phyloP scores from a whole-genome alignment of 1,140 invertebrate genomes.

The Bombus pyrosoma region DNA sequence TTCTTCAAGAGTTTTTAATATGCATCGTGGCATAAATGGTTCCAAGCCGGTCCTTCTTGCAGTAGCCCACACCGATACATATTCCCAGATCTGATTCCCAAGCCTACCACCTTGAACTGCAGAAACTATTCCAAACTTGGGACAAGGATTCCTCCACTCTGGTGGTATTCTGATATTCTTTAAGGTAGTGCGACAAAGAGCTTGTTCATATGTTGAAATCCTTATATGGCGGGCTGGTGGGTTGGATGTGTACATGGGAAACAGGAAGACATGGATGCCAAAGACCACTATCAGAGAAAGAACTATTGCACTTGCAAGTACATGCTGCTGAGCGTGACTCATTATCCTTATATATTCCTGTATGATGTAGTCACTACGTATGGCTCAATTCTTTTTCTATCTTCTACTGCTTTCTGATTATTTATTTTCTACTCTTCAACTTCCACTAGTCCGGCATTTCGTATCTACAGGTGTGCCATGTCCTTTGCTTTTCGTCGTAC shows the following conservation, averaged over 20 bases:
- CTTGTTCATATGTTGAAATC: slow-evolving; percentile 83
- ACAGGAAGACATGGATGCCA: slow-evolving; percentile 85
- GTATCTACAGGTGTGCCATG: slow-evolving; percentile 78
- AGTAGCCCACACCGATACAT: slow-evolving; percentile 85
- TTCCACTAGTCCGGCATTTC: slow-evolving; percentile 78
- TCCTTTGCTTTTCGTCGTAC: slow-evolving; percentile 78
- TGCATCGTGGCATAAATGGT: slow-evolving; percentile 84
- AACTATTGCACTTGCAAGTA: slow-evolving; percentile 84
- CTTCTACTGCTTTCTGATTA: slow-evolving; percentile 57
- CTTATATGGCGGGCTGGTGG: slow-evolving; percentile 75
- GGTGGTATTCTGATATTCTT: slow-evolving; percentile 75
- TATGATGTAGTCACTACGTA: slow-evolving; percentile 48
- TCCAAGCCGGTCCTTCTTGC: slow-evolving; percentile 84
- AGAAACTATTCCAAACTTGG: slow-evolving; percentile 84
- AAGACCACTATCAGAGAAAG: slow-evolving; percentile 84
- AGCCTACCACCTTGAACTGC: slow-evolving; percentile 84
- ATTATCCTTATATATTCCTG: slow-evolving; percentile 68
- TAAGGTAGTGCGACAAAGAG: slow-evolving; percentile 82
- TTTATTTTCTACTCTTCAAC: slow-evolving; percentile 54
- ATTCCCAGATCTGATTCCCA: slow-evolving; percentile 87
- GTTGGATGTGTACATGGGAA: slow-evolving; percentile 84
- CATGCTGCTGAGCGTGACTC: slow-evolving; percentile 83
- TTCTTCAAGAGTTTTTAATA: slow-evolving; percentile 82
- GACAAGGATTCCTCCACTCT: slow-evolving; percentile 79
- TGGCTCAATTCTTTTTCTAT: slow-evolving; percentile 41